Base-by-base conservation (phyloP, 2,113 vertebrate species). In the Podilymbus podiceps region DNA sequence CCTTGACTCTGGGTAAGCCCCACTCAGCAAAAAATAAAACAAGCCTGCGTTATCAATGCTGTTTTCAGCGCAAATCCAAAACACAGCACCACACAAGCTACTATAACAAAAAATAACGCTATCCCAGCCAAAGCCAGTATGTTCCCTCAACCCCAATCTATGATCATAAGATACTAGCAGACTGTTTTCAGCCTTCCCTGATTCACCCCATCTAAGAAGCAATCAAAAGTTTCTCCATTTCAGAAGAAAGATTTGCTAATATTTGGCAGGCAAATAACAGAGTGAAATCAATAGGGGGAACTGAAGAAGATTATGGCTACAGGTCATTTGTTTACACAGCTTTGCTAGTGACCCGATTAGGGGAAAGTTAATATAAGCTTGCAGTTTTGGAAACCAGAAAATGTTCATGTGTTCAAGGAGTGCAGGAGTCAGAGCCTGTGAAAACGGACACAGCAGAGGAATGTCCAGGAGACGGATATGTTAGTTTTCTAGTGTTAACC, bases 271-370 rank as follows among this genome's bases (percentile, higher is more conserved):
- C 72, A 87, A 92, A 87, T 2, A 79, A 76, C 56, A 76, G 87
- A 78, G 58, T 85, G 94, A 94, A 93, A 96, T 95, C 90, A 85
- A 87, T 78, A 91, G 77, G 58, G 89, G 92, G 58, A 95, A 95
- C 64, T 72, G 79, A 93, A 78, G 93, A 94, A 93, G 89, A 89
- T 94, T 89, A 87, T 73, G 73, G 90, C 50, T 96, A 81, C 89
- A 94, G 90, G 92, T 95, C 90, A 95, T 96, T 95, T 96, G 92
- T 97, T 97, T 97, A 94, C 77, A 91, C 95, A 95, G 95, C 95
- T 96, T 96, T 95, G 83, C 83, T 74, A 31, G 76, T 75, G 93
- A 96, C 83, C 83, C 15, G 30, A 69, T 73, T 6, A 38, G 81
- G 66, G 86, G 76, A 85, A 95, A 96, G 76, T 94, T 94, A 89